phyloP scores from a whole-genome alignment of 2,797 vertebrate species.

The Enteromius argenteus region DNA sequence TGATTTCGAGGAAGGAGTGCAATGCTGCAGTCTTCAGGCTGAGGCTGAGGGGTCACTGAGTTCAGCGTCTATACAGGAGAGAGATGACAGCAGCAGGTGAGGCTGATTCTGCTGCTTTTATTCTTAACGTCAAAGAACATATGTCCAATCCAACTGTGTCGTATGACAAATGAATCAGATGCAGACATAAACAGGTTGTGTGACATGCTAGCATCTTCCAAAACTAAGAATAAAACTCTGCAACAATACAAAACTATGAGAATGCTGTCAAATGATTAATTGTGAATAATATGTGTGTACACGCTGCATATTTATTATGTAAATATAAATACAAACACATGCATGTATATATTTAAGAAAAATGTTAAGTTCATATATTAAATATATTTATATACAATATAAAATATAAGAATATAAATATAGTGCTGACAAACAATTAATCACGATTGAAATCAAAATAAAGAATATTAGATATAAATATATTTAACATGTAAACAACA shows the following conservation, averaged over 20 bases:
- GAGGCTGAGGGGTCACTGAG: slow-evolving; percentile 97
- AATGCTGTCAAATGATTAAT: not conserved
- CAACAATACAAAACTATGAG: not conserved
- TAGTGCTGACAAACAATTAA: too few relatives aligned
- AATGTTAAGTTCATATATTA: too few relatives aligned
- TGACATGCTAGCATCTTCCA: not conserved
- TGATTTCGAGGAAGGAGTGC: slow-evolving; percentile 98
- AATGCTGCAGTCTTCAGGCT: slow-evolving; percentile 98
- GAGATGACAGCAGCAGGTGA: not conserved
- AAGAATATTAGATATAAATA: too few relatives aligned
- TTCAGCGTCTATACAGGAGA: slow-evolving; percentile 87
- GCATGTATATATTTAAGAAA: too few relatives aligned
- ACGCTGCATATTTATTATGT: too few relatives aligned
- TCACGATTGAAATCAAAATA: too few relatives aligned
- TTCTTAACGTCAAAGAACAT: not conserved
- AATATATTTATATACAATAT: too few relatives aligned
- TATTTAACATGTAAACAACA: too few relatives aligned
- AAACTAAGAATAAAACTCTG: not conserved
- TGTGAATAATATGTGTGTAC: too few relatives aligned
- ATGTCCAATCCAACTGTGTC: not conserved
- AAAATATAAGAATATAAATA: too few relatives aligned
- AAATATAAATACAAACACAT: too few relatives aligned
- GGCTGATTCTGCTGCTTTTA: not conserved
- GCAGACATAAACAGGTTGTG: not conserved
- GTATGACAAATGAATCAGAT: not conserved